Evolutionary conservation across 2,797 vertebrate genomes (phyloP).

Genomic region (Xenopus petersii): DNA sequence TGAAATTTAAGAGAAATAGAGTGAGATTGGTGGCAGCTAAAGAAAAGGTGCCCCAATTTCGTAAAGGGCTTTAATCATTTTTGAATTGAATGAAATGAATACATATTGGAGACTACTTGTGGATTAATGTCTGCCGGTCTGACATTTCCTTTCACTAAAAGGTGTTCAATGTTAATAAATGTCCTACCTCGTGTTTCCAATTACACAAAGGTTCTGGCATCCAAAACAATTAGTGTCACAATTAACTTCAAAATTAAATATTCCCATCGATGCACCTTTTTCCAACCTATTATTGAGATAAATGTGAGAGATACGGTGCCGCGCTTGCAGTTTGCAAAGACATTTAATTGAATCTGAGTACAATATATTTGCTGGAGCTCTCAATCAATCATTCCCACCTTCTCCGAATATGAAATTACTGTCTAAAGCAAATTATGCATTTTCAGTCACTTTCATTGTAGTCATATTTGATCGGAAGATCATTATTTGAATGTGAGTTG

Average conservation of each 20-base stretch:
- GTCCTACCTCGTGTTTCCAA: slow-evolving; percentile 20
- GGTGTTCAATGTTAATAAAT: slow-evolving; percentile 22
- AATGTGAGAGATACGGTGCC: slow-evolving; percentile 12
- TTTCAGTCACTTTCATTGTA: slow-evolving; percentile 35
- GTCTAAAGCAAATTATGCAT: slow-evolving; percentile 41
- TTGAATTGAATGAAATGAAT: too few relatives aligned
- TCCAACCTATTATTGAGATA: slow-evolving; percentile 26
- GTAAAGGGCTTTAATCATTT: too few relatives aligned
- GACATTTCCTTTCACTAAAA: background rate
- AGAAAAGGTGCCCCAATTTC: too few relatives aligned
- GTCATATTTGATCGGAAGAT: slow-evolving; percentile 23
- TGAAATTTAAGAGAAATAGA: too few relatives aligned
- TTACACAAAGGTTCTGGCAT: slow-evolving; percentile 32
- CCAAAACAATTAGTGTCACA: slow-evolving; percentile 34
- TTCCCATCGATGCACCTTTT: slow-evolving; percentile 23
- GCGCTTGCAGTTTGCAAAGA: too few relatives aligned
- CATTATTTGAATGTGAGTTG: background rate
- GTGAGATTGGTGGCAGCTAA: too few relatives aligned
- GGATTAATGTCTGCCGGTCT: background rate
- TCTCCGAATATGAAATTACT: slow-evolving; percentile 39
- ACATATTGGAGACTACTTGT: too few relatives aligned
- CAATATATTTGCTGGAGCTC: slow-evolving; percentile 22
- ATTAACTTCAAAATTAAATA: slow-evolving; percentile 36
- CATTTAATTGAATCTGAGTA: background rate
- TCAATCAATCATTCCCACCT: slow-evolving; percentile 44